Conservation (phyloP, 2,113 vertebrate genomes). For the Varanus salvator region DNA sequence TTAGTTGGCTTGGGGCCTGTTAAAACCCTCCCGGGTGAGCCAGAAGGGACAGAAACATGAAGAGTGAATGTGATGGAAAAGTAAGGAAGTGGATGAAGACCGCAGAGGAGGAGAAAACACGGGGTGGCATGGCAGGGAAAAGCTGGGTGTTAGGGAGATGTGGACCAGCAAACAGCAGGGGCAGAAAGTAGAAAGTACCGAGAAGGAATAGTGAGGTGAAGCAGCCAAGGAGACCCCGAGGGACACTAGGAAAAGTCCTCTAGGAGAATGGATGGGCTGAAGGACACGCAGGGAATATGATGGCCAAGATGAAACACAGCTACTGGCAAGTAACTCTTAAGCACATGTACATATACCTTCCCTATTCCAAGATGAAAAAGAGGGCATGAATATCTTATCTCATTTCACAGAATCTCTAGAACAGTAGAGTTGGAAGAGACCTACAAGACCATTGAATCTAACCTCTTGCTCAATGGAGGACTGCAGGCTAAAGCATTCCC, state of each 20-base stretch:
- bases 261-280: not conserved
- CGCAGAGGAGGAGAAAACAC: not conserved
- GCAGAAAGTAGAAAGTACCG: not conserved
- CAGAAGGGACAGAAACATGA: not conserved
- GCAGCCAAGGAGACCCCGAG: not conserved
- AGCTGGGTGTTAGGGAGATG: not conserved
- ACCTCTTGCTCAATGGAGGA: too few relatives aligned
- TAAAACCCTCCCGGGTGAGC: not conserved
- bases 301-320: not conserved
- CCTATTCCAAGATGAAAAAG: not conserved
- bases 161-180: not conserved
- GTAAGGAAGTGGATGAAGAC: not conserved
- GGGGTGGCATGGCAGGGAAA: not conserved
- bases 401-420: too few relatives aligned
- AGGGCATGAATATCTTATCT: not conserved
- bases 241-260: not conserved
- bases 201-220: not conserved
- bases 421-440: too few relatives aligned
- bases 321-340: not conserved
- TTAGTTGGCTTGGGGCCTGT: not conserved
- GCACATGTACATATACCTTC: not conserved
- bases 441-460: too few relatives aligned
- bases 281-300: not conserved
- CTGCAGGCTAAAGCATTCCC: too few relatives aligned
- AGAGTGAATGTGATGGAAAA: not conserved